phyloP scores from a whole-genome alignment of 1,140 invertebrate genomes.

The Heterodera carotae region DNA sequence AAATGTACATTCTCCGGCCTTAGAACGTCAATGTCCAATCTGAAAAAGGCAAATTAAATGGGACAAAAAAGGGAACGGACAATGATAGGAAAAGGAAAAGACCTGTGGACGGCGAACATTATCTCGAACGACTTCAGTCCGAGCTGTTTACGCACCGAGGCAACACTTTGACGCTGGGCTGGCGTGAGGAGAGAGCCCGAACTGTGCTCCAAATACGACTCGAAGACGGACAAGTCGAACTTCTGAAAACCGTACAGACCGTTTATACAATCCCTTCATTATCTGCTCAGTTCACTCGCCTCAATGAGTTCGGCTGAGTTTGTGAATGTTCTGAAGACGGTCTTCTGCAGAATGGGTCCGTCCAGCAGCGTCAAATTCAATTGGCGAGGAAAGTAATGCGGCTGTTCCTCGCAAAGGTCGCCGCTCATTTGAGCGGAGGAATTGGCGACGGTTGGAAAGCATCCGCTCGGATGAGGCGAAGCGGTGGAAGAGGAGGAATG shows the following conservation, averaged over 20 bases:
- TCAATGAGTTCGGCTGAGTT: slow-evolving; percentile 43
- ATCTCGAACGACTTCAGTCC: slow-evolving; percentile 42
- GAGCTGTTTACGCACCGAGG: slow-evolving; percentile 32
- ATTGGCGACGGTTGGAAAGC: neutral
- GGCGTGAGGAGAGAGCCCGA: slow-evolving; percentile 38
- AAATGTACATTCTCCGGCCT: slow-evolving; percentile 28
- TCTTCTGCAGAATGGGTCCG: slow-evolving; percentile 50
- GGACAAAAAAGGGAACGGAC: neutral
- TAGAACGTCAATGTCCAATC: slow-evolving; percentile 41
- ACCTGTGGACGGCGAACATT: slow-evolving; percentile 43
- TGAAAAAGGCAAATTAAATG: slow-evolving; percentile 22
- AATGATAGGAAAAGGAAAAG: neutral
- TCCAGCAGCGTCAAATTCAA: slow-evolving; percentile 44
- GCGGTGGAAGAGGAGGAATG: neutral
- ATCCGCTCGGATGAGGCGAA: neutral
- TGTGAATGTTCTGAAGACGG: slow-evolving; percentile 41
- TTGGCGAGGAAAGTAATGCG: slow-evolving; percentile 37
- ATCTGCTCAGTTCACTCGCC: slow-evolving; percentile 1
- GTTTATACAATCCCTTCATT: neutral
- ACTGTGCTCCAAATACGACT: slow-evolving; percentile 29
- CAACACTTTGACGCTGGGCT: slow-evolving; percentile 10
- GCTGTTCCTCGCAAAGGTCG: slow-evolving; percentile 23
- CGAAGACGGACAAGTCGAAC: neutral
- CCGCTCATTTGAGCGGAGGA: too few relatives aligned
- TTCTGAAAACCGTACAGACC: slow-evolving; percentile 16